Base-by-base conservation (phyloP, 2,888 invertebrate genomes). In the Fragum sueziense region DNA sequence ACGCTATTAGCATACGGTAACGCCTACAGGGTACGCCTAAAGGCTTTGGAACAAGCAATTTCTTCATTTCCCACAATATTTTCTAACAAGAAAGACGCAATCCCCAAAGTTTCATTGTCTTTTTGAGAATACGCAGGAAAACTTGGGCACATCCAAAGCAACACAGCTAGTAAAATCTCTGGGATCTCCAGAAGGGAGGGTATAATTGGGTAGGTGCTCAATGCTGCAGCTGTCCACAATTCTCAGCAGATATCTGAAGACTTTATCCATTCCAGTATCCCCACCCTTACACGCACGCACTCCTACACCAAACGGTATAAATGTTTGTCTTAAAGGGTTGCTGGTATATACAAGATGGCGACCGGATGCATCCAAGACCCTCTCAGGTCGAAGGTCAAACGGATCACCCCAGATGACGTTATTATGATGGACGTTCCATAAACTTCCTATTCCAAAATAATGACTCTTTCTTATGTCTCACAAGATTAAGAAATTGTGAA, bases 211-310 rank as follows among this genome's bases (percentile, higher is more conserved):
- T 2, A 33, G 31, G 2, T 20, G 11, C 27, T 6, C 14, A 20
- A 61, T 27, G 17, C 33, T 33, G n/a, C 61, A 61, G 3, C 6
- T 11, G 33, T 61, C 29, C 6, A 61, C 20, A n/a, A 61, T 61
- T 11, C 27, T 22, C 17, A 3, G 11, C 7, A 61, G 6, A 27
- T 61, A 61, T 27, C 27, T 61, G 33, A 61, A 61, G 3, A 61
- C n/a, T 20, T 61, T 61, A n/a, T 61, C 61, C 61, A 61, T 61
- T 20, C 31, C 61, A 11, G 61, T 61, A 27, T 61, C n/a, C 33
- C 33, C 33, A 1, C 61, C 61, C 14, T 61, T 61, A 61, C 61
- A 61, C 20, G 29, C 29, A 20, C 61, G 29, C 6, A 27, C 31
- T 7, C 61, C 61, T 3, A 31, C 33, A 31, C 61, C 33, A n/a